Evolutionary conservation across 2,888 invertebrate species (phyloP).

Genomic region (Thelaira solivaga): DNA sequence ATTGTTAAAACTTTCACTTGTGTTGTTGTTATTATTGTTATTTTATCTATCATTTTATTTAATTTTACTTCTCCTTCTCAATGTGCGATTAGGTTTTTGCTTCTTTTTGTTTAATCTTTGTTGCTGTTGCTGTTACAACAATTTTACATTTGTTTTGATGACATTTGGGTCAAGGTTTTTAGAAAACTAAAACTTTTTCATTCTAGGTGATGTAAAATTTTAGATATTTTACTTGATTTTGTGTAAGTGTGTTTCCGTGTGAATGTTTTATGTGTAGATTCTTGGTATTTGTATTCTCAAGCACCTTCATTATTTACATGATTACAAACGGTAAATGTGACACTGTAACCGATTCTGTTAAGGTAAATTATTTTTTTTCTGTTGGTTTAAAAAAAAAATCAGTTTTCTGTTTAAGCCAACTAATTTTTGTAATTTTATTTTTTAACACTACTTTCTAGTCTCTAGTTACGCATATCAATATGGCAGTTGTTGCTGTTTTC

Average conservation of each 20-base stretch:
- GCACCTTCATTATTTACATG: conserved; percentile 31
- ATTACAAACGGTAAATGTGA: not conserved
- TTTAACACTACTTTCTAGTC: no score
- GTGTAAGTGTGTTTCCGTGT: not conserved
- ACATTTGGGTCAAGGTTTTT: conserved; percentile 58
- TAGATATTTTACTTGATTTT: conserved; percentile 16
- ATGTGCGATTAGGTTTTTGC: conserved; percentile 7
- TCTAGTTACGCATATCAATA: no score
- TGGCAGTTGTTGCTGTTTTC: no score
- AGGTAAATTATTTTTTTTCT: not conserved
- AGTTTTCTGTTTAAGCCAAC: no score
- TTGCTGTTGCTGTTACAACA: conserved; percentile 32
- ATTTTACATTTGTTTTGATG: conserved; percentile 46
- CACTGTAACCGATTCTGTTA: not conserved
- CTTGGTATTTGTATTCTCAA: conserved; percentile 12
- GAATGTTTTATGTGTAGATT: not conserved
- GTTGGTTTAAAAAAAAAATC: no score
- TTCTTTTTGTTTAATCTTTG: no score
- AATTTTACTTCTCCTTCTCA: not conserved
- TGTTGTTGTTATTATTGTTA: not conserved
- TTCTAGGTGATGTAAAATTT: conserved; percentile 27
- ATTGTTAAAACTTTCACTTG: not conserved
- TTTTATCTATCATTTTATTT: not conserved
- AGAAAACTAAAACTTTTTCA: conserved; percentile 34
- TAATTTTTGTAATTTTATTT: no score